Evolutionary conservation across 2,113 vertebrate species (phyloP), one percentile per base, ranked within the genome.

Genomic region (Sporophila hypoxantha): DNA sequence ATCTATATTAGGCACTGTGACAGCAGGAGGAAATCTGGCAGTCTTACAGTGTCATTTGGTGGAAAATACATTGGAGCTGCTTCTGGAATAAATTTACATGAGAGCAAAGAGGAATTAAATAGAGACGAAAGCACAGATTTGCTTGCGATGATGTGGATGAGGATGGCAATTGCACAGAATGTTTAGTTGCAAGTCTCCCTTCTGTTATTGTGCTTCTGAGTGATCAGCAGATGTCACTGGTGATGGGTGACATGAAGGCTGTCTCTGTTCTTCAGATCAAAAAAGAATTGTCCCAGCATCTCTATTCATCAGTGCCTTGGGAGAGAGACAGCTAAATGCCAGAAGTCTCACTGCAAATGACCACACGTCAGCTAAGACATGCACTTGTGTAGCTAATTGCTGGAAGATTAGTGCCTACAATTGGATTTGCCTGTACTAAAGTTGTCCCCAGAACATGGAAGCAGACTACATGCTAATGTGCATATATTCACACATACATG

Each of bases 121-220:
- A 91, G 80, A 85, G 78, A 94, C 44, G 79, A 70, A 93, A 94
- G 88, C 94, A 91, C 76, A 94, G 93, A 93, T 94, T 95, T 95
- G 93, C 92, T 95, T 94, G 91, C 7, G 18, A 74, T 94, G 92
- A 91, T 95, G 90, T 91, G 70, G 91, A 94, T 94, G 91, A 76
- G 81, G 80, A 92, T 89, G 59, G 92, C 82, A 94, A 89, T 83
- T 92, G 92, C 89, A 95, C 92, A 95, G 94, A 95, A 95, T 93
- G 92, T 95, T 94, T 95, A 95, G 94, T 89, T 95, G 91, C 80
- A 76, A 79, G 90, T 93, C 93, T 95, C 77, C 92, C 91, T 91
- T 93, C 92, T 95, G 91, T 95, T 95, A 95, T 91, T 94, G 89
- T 95, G 89, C 83, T 95, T 94, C 88, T 88, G 77, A 81, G 76